Evolutionary conservation across 1,140 invertebrate species (phyloP).

Genomic region (Episyrphus balteatus): DNA sequence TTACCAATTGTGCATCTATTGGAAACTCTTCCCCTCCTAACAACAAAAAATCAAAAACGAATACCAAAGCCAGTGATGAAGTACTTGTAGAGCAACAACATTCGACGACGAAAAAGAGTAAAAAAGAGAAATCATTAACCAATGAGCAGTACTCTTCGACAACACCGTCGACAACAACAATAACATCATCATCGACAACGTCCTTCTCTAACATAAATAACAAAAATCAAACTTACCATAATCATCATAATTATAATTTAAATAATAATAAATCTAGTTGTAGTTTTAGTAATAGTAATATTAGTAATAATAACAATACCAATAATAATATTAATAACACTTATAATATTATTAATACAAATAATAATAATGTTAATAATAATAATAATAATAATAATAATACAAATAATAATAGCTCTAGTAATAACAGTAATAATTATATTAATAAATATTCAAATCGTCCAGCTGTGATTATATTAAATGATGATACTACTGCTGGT

Average conservation of each 20-base stretch:
- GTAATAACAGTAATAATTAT: background rate
- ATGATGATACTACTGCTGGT: slow-evolving; percentile 36
- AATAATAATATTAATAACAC: background rate
- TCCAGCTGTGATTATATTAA: slow-evolving; percentile 49
- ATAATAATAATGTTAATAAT: background rate
- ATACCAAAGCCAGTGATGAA: background rate
- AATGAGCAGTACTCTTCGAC: background rate
- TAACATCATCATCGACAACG: background rate
- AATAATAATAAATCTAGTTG: background rate
- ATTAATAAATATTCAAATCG: slow-evolving; percentile 18
- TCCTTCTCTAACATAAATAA: background rate
- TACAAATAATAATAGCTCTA: background rate
- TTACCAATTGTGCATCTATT: no score
- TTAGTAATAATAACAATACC: background rate
- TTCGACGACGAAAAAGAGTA: no score
- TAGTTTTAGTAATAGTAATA: background rate
- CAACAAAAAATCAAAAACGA: background rate
- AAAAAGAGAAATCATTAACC: no score
- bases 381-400: background rate
- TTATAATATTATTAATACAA: background rate
- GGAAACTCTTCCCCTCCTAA: no score
- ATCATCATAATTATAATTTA: background rate
- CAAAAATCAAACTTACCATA: background rate
- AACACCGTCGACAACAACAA: background rate
- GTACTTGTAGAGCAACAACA: no score